Conservation (phyloP, 2,797 vertebrate genomes). For the Rhinella marina region DNA sequence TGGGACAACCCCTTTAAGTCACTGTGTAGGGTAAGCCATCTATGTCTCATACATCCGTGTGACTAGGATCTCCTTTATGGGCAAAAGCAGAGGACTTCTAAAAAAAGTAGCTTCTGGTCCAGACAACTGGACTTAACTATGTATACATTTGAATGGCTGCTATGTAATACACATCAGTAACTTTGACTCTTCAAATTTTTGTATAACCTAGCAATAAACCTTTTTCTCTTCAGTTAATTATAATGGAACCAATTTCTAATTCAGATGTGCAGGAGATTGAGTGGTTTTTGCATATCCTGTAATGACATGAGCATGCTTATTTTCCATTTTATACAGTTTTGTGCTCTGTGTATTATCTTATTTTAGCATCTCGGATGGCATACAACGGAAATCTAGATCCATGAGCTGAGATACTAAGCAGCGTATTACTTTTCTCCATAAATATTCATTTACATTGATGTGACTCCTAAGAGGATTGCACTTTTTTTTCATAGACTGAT, state of each 20-base stretch:
- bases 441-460: slow-evolving; percentile 48
- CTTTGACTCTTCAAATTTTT: background rate
- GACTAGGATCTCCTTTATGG: no score
- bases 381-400: background rate
- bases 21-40: no score
- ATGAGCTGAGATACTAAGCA: background rate
- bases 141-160: no score
- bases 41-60: no score
- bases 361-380: background rate
- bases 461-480: slow-evolving; percentile 26
- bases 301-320: background rate
- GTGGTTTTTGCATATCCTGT: background rate
- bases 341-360: background rate
- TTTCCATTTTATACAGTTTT: background rate
- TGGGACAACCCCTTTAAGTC: no score
- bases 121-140: no score
- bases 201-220: no score
- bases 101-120: no score
- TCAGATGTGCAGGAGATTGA: background rate
- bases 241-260: background rate
- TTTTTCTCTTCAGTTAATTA: background rate
- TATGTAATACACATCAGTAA: background rate
- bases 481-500: slow-evolving; percentile 20
- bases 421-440: slow-evolving; percentile 24
- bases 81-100: no score